These are phyloP conservation scores for Ginglymostoma cirratum DNA, from an alignment of 2,113 vertebrate species.

Conservation along the genomic window DNA sequence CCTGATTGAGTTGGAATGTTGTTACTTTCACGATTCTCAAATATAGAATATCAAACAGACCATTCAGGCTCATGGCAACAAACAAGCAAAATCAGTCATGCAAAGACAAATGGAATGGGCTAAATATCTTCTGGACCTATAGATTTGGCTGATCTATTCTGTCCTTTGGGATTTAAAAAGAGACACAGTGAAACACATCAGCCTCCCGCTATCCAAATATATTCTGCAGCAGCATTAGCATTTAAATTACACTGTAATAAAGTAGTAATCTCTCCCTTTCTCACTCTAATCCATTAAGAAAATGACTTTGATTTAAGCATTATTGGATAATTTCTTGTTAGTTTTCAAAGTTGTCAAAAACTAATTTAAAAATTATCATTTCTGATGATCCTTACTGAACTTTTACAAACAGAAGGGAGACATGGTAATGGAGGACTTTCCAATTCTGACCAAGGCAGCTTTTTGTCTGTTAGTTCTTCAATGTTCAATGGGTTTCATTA, in stretches of 20 bases:
- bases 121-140: background rate
- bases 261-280: background rate
- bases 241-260: background rate
- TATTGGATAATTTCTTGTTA: background rate
- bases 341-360: background rate
- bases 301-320: background rate
- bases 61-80: background rate
- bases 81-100: background rate
- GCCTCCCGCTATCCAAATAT: background rate
- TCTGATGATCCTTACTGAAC: background rate
- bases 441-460: background rate
- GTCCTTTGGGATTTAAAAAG: background rate
- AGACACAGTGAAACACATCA: background rate
- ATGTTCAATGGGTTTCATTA: background rate
- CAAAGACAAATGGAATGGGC: background rate
- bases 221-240: background rate
- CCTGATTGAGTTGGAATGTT: background rate
- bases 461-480: background rate
- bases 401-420: background rate
- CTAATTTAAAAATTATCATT: background rate
- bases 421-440: background rate
- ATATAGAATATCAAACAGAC: background rate
- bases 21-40: background rate
- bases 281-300: background rate
- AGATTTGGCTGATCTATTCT: background rate